Conservation (phyloP, 2,888 invertebrate species). For the Camponotus fellah region DNA sequence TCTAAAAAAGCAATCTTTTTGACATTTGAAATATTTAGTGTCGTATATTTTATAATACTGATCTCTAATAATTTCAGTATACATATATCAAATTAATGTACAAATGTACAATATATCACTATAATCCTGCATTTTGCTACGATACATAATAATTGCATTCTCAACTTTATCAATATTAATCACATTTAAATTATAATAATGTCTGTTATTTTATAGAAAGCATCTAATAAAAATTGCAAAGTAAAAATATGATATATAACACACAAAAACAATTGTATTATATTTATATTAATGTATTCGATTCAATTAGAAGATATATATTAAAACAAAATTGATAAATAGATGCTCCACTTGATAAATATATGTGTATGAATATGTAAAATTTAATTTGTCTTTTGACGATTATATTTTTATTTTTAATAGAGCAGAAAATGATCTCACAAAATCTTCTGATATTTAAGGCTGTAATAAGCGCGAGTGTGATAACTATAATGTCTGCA, state of each 20-base stretch:
- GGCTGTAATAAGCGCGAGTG: constrained; percentile 84
- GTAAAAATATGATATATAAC: neutral
- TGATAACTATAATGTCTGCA: constrained; percentile 84
- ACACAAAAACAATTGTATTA: neutral
- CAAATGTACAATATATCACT: constrained; percentile 13
- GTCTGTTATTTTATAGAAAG: constrained; percentile 28
- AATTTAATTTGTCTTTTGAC: constrained; percentile 37
- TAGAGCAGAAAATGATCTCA: constrained; percentile 40
- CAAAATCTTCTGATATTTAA: constrained; percentile 83
- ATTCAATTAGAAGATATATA: neutral
- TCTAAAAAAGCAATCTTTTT: neutral
- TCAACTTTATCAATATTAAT: neutral
- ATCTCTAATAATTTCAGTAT: constrained; percentile 25
- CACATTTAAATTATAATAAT: constrained; percentile 2
- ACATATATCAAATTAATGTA: constrained; percentile 36
- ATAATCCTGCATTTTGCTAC: neutral
- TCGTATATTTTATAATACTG: constrained; percentile 54
- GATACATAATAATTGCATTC: neutral
- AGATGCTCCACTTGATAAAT: neutral
- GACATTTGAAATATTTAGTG: neutral
- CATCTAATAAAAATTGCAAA: constrained; percentile 18
- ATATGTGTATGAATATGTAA: constrained; percentile 27
- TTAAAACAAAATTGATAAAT: constrained; percentile 11
- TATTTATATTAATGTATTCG: neutral
- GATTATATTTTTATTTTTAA: neutral